phyloP scores from a whole-genome alignment of 2,888 invertebrate species.

The Eilema caniola region DNA sequence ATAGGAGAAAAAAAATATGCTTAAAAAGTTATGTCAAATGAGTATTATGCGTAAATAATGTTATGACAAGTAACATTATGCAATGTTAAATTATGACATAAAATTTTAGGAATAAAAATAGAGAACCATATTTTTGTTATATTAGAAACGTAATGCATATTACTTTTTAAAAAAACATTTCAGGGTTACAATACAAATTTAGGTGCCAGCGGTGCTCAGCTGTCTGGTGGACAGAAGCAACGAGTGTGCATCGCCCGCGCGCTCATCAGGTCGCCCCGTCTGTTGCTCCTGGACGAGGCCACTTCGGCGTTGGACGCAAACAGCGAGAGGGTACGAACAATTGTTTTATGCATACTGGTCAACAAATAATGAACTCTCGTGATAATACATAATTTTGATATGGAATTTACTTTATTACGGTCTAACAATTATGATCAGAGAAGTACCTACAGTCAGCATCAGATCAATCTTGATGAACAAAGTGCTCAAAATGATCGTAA shows the following conservation, averaged over 20 bases:
- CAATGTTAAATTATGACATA: too few species aligned
- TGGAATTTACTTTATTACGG: background rate
- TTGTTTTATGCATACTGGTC: background rate
- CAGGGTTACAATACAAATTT: constrained; percentile 90
- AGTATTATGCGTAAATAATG: too few species aligned
- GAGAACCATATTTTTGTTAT: background rate
- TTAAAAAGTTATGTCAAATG: too few species aligned
- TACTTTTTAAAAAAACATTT: constrained; percentile 7
- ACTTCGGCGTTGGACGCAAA: constrained; percentile 89
- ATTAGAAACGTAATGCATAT: background rate
- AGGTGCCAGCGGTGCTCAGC: constrained; percentile 89
- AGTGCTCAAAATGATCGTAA: too few species aligned
- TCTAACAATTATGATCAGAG: background rate
- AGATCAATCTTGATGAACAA: too few species aligned
- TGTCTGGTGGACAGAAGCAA: constrained; percentile 91
- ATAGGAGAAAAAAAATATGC: too few species aligned
- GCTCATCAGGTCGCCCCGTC: constrained; percentile 88
- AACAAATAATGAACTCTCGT: too few species aligned
- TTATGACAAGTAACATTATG: too few species aligned
- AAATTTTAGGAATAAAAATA: too few species aligned
- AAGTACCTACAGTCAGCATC: too few species aligned
- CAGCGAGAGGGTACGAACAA: constrained; percentile 87
- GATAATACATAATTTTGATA: too few species aligned
- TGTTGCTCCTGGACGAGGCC: constrained; percentile 89
- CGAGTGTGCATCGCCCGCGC: constrained; percentile 91